Base-by-base conservation (phyloP, 2,888 invertebrate genomes). In the Laothoe populi region DNA sequence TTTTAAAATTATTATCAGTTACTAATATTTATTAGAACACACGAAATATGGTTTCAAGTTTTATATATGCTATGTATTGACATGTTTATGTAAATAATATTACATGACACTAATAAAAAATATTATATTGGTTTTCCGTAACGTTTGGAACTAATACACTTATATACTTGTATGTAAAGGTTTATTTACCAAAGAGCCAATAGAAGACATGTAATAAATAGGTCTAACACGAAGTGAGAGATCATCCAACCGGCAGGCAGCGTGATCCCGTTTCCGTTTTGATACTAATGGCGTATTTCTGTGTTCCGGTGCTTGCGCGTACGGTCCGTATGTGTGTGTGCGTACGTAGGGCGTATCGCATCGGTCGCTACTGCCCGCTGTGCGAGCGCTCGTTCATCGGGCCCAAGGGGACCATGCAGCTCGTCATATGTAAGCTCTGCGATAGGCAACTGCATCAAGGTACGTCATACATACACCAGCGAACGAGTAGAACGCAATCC, bases 281-380 rank as follows among this genome's bases (percentile, higher is more conserved):
- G 78, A 82, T 45, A 92, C 92, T 92, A 92, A 92, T 92, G 83
- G 89, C 90, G 92, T 92, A 90, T 92, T 90, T 92, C 88, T 92
- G 86, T 90, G 92, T 92, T 92, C 90, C 91, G 91, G 90, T 86
- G 88, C 82, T 90, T 88, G 86, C 87, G 88, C 83, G 87, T 85
- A 79, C 86, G 88, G 83, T 84, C 80, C 84, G 88, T 89, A 84
- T 83, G 83, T 84, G 88, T 90, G 90, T 88, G 88, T 88, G 87
- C 83, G 89, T 84, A 81, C 84, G 74, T 90, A 95, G 95, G 93
- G 94, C 95, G 84, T 95, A 95, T 93, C 94, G 95, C 90, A 95
- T 95, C 92, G 95, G 95, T 88, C 95, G 95, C 87, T 95, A 94
- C 94, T 95, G 95, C 91, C 95, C 95, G 81, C 93, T 94, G 86